Percentiles rank a stretch among this genome's conserved stretches.
Conservation (phyloP, 2,113 vertebrate genomes). For the Anoplopoma fimbria region DNA sequence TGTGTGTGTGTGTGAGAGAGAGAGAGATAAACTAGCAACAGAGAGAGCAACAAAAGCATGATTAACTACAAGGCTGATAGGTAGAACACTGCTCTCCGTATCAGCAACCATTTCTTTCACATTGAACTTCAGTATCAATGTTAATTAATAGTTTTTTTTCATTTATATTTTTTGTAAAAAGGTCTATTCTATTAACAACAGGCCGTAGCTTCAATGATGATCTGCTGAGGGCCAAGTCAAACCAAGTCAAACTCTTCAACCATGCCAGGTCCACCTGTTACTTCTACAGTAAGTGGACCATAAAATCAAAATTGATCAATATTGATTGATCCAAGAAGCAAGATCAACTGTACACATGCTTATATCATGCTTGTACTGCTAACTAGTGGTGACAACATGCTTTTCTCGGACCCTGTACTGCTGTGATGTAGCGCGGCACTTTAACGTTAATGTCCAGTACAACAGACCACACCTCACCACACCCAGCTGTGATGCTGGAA, state of each 20-base stretch:
- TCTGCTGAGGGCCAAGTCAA: background rate
- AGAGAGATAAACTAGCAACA: slow-evolving; percentile 47
- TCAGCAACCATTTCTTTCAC: slow-evolving; percentile 8
- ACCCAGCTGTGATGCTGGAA: too few species aligned
- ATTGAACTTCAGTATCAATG: background rate
- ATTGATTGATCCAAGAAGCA: background rate
- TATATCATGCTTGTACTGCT: background rate
- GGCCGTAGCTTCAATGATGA: background rate
- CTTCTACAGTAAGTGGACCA: background rate
- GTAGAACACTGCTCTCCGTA: slow-evolving; percentile 8
- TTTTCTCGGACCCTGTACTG: background rate
- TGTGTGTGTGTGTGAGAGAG: background rate
- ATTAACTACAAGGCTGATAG: slow-evolving; percentile 31
- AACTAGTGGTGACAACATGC: background rate
- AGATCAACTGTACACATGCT: background rate
- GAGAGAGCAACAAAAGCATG: slow-evolving; percentile 29
- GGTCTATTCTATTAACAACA: background rate
- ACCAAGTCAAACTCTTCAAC: background rate
- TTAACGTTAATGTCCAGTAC: background rate
- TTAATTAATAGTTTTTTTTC: background rate
- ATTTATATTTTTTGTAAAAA: background rate
- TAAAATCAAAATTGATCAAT: background rate
- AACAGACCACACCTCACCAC: background rate
- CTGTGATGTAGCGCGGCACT: background rate
- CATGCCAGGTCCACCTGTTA: background rate